Percentiles rank a stretch among this genome's conserved stretches.
phyloP scores from a whole-genome alignment of 2,888 invertebrate genomes.

The Deilephila elpenor region DNA sequence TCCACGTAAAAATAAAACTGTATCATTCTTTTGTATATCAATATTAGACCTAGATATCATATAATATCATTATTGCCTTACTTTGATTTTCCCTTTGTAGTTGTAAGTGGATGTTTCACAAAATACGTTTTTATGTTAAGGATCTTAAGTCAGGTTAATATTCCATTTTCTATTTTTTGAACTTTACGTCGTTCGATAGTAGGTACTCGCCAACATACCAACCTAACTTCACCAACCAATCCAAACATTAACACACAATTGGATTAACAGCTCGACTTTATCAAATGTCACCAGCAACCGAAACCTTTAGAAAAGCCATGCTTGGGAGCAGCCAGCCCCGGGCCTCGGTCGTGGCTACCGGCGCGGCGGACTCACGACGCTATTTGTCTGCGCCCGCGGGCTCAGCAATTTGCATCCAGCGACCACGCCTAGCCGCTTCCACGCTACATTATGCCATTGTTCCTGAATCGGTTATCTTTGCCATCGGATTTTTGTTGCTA shows the following conservation, averaged over 20 bases:
- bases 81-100: too few relatives aligned
- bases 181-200: too few relatives aligned
- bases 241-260: neutral
- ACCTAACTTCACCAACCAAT: too few relatives aligned
- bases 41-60: too few relatives aligned
- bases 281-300: slow-evolving; percentile 16
- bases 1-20: too few relatives aligned
- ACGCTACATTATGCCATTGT: slow-evolving; percentile 69
- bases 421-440: slow-evolving; percentile 77
- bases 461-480: slow-evolving; percentile 40
- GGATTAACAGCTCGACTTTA: neutral
- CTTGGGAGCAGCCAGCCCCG: slow-evolving; percentile 33
- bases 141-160: too few relatives aligned
- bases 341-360: slow-evolving; percentile 33
- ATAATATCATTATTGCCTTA: too few relatives aligned
- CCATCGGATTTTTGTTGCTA: slow-evolving; percentile 16
- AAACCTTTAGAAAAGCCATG: neutral
- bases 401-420: slow-evolving; percentile 76
- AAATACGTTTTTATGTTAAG: too few relatives aligned
- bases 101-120: too few relatives aligned
- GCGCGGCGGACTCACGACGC: slow-evolving; percentile 48
- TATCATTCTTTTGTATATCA: too few relatives aligned
- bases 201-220: too few relatives aligned
- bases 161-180: too few relatives aligned
- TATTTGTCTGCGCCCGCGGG: slow-evolving; percentile 67